Evolutionary conservation across 2,797 vertebrate genomes (phyloP), one percentile per base, ranked within the genome.

Genomic region (Jordanella pulchra): DNA sequence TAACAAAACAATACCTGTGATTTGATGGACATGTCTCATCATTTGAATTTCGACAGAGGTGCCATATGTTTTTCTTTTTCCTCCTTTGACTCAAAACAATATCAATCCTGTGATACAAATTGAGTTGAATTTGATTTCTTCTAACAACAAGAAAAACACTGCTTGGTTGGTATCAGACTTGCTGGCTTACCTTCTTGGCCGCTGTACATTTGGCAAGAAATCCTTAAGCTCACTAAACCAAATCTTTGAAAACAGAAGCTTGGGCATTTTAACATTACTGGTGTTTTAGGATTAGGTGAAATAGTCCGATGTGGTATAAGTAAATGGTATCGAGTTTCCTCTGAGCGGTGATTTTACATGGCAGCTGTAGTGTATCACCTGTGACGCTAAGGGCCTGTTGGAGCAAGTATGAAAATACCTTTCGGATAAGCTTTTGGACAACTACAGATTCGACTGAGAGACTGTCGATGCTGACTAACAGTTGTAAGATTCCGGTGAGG

Each of bases 191-290:
- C 87, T 88, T 81, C 75, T 87, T 10, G 83, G 66, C 42, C 65
- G 78, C 65, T 83, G 90, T 55, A 89, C 73, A 73, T 87, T 89
- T 58, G 84, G 68, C 28, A 92, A 84, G 6, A 93, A 32, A 72
- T 92, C 91, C 75, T 88, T 93, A 25, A 94, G 75, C 55, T 92
- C 76, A 65, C 85, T 77, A 50, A 90, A 83, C 7, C 77, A 65
- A 21, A 90, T 82, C 73, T 75, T 93, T 63, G 92, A 91, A 84
- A 93, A 92, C 60, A 92, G 75, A 66, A 81, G 75, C 70, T 92
- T 94, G 0, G 90, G 83, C 92, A 93, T 93, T 47, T 70, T 89
- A 39, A 75, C 89, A 88, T 91, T 21, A 32, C 77, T 56, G 51
- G 27, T 13, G 63, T 76, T 71, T 61, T 28, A 50, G n/a, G 3